Conservation (phyloP, 1,140 invertebrate species). For the Pantala flavescens region DNA sequence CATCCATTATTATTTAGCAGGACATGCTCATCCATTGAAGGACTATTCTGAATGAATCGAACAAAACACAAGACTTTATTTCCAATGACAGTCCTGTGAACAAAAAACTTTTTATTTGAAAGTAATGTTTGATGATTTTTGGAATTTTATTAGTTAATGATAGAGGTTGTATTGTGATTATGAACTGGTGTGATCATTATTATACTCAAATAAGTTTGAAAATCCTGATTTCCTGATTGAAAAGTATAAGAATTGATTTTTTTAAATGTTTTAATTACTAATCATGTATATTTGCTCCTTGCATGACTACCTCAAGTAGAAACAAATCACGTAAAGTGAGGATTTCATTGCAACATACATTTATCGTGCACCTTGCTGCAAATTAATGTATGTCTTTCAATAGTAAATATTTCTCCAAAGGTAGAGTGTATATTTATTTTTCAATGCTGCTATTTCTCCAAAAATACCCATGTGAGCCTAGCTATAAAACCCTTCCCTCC, state of each 20-base stretch:
- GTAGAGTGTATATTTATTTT: conserved; percentile 10
- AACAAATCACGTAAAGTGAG: neutral
- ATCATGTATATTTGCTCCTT: conserved; percentile 10
- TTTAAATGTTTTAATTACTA: conserved; percentile 7
- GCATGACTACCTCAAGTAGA: conserved; percentile 8
- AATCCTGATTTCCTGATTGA: conserved; percentile 3
- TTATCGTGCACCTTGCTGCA: neutral
- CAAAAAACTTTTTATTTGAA: neutral
- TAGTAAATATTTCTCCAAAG: conserved; percentile 10
- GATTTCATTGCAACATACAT: conserved; percentile 3
- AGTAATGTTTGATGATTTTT: neutral
- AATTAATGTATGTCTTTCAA: conserved; percentile 8
- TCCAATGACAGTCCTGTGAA: neutral
- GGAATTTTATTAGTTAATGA: neutral
- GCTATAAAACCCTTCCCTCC: neutral
- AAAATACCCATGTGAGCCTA: neutral
- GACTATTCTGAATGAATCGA: neutral
- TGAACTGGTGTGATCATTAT: conserved; percentile 5
- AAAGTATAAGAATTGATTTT: conserved; percentile 1
- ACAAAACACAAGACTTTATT: too few species aligned
- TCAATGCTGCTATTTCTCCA: neutral
- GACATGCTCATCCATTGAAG: neutral
- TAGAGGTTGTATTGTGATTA: conserved; percentile 8
- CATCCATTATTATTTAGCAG: neutral
- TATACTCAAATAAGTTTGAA: conserved; percentile 5